Evolutionary conservation across 92 coral and sea anemone genomes (phyloP), one percentile per base, ranked within the genome.

Genomic region (Palythoa grandiflora): DNA sequence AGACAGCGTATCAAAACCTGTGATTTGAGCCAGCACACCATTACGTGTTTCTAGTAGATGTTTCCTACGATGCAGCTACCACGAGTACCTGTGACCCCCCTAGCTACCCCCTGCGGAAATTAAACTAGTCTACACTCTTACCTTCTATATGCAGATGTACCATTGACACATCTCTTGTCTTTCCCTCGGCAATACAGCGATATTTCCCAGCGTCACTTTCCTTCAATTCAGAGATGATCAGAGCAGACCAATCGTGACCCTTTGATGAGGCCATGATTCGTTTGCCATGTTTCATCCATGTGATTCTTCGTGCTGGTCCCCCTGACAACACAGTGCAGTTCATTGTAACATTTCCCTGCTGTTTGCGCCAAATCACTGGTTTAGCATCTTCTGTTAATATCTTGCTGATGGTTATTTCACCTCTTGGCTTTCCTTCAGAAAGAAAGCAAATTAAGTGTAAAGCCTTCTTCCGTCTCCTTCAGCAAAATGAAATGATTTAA

Each of bases 351-450:
- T 78, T 78, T 16, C 57, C 83, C 44, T 35, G 20, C 51, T 78
- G 84, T 57, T 78, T 78, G 17, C 84, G 71, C 84, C 84, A 78
- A 35, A 78, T 78, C 50, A 55, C 84, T 78, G 84, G 84, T 55
- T 61, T 78, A 47, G 71, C 71, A 78, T 78, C 84, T 48, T 12
- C 50, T 78, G 84, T 78, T 14, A 78, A 14, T 37, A 78, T 78
- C 84, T 55, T 78, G 68, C 84, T 78, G 47, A 78, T 38, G 1
- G 35, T 54, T 66, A 57, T 13, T 28, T 59, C 52, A 57, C 52
- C 9, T 55, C n/a, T 10, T 36, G 35, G 44, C 1, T 50, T 52
- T 13, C 84, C 84, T 78, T 78, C 1, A 78, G 21, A 12, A 19
- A 38, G 35, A 51, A 20, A 54, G 28, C 37, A 78, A 44, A 63